A percentile compares a stretch with the other conserved stretches of the same genome.
These are phyloP conservation scores for Sinodicranocentrus sp. DNA, from an alignment of 2,888 invertebrate genomes.

Conservation along the genomic window DNA sequence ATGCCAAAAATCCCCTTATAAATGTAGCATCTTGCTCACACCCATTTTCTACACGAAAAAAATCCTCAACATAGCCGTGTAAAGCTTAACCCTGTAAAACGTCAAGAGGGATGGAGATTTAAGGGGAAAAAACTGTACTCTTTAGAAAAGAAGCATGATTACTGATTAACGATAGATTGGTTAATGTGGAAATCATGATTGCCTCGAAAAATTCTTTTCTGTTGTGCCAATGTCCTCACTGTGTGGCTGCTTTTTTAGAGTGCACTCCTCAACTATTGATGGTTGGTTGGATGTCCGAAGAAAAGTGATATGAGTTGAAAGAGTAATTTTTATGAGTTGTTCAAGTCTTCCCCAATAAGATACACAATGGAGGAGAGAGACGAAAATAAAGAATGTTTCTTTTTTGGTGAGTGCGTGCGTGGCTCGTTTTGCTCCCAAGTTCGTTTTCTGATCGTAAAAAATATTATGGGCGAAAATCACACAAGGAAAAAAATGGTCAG, in stretches of 20 bases:
- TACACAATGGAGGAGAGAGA: too few species aligned
- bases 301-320: too few species aligned
- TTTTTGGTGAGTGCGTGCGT: constrained; percentile 41
- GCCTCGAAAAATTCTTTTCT: constrained; percentile 35
- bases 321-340: too few species aligned
- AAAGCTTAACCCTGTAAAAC: too few species aligned
- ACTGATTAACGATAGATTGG: constrained; percentile 66
- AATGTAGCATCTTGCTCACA: constrained; percentile 34
- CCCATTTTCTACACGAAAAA: constrained; percentile 42
- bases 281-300: too few species aligned
- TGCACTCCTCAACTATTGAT: too few species aligned
- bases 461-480: background rate
- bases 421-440: constrained; percentile 29
- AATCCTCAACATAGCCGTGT: too few species aligned
- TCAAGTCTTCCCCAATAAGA: too few species aligned
- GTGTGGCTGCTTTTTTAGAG: too few species aligned
- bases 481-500: background rate
- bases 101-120: too few species aligned
- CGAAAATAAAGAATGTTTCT: background rate
- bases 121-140: constrained; percentile 13
- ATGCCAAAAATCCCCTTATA: constrained; percentile 36
- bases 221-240: constrained; percentile 51
- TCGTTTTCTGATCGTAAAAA: too few species aligned
- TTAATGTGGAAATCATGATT: constrained; percentile 67
- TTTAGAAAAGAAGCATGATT: constrained; percentile 51